These are phyloP conservation scores for Troides aeacus DNA, from an alignment of 2,888 invertebrate genomes.

Conservation along the genomic window DNA sequence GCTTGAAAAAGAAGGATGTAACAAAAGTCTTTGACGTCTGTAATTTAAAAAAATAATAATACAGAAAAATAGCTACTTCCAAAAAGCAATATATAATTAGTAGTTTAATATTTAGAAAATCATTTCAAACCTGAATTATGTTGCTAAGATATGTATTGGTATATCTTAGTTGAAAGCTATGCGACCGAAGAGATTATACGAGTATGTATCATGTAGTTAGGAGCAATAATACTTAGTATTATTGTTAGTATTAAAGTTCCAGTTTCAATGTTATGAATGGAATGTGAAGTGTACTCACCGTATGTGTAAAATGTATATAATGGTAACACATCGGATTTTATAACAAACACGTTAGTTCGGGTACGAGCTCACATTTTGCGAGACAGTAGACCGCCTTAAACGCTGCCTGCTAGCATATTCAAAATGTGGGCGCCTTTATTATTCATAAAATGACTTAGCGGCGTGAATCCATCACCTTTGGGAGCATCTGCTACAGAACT, in stretches of 20 bases:
- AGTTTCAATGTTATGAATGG: not conserved
- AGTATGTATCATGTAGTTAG: not conserved
- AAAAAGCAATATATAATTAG: no score
- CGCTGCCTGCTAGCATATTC: not conserved
- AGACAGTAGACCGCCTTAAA: not conserved
- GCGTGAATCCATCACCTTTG: constrained; percentile 2
- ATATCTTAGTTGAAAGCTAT: not conserved
- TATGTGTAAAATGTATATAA: not conserved
- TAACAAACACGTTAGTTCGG: not conserved
- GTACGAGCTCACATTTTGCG: not conserved
- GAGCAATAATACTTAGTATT: not conserved
- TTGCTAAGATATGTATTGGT: not conserved
- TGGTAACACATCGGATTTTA: not conserved
- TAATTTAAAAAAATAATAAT: no score
- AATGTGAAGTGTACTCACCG: not conserved
- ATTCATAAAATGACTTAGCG: constrained; percentile 4
- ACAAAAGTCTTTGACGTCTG: no score
- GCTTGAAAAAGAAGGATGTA: no score
- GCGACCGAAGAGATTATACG: not conserved
- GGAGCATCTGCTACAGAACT: not conserved
- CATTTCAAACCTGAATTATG: not conserved
- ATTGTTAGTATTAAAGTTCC: not conserved
- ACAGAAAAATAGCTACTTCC: no score
- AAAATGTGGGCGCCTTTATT: constrained; percentile 4
- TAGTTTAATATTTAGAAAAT: no score